A percentile compares a stretch with the other conserved stretches of the same genome.
These are phyloP conservation scores for Tonatia bakeri DNA, from an alignment of 2,113 vertebrate species.

Conservation along the genomic window DNA sequence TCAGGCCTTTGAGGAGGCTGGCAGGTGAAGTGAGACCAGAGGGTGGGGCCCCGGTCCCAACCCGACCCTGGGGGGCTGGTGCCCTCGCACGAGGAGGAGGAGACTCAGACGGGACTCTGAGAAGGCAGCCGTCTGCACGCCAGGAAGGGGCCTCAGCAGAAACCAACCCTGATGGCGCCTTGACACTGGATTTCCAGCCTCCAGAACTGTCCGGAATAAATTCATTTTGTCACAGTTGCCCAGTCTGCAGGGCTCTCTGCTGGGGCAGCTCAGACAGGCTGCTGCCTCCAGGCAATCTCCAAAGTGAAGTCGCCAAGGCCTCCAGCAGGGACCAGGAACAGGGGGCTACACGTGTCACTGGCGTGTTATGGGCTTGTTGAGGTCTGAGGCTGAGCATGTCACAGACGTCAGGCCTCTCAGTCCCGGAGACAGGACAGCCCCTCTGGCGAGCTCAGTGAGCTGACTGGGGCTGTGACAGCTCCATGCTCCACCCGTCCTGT, in stretches of 20 bases:
- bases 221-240: rapidly evolving
- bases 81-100: not conserved
- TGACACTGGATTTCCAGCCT: not conserved
- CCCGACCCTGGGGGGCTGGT: too few relatives aligned
- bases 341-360: not conserved
- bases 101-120: not conserved
- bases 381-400: rapidly evolving
- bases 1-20: not conserved
- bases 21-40: not conserved
- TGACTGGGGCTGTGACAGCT: not conserved
- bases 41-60: not conserved
- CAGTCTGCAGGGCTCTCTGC: not conserved
- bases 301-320: not conserved
- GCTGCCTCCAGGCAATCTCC: not conserved
- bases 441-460: not conserved
- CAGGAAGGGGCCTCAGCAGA: not conserved
- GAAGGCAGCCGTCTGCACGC: not conserved
- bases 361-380: not conserved
- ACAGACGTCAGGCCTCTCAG: rapidly evolving
- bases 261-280: not conserved
- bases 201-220: not conserved
- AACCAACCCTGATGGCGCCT: too few relatives aligned
- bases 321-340: too few relatives aligned
- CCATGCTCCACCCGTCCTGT: rapidly evolving
- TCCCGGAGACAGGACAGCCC: too few relatives aligned